A percentile compares a stretch with the other conserved stretches of the same genome.
These are phyloP conservation scores for Halictus ligatus DNA, from an alignment of 2,888 invertebrate species.

Conservation along the genomic window DNA sequence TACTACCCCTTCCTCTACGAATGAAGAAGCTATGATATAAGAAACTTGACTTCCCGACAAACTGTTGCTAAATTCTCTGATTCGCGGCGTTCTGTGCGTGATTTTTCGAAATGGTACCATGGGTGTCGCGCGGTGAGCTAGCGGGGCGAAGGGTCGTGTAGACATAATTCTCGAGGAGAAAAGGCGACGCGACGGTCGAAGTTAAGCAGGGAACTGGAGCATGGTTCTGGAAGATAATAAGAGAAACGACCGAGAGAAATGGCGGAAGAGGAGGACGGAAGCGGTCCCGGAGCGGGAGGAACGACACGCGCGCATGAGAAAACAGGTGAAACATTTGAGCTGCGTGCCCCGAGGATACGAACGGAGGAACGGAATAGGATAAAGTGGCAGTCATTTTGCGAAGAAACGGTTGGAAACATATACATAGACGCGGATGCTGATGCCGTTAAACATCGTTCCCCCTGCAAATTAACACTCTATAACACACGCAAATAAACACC, in stretches of 20 bases:
- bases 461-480: background rate
- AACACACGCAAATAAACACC: background rate
- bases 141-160: conserved; percentile 18
- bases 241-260: conserved; percentile 30
- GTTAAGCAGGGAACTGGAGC: conserved; percentile 39
- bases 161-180: conserved; percentile 30
- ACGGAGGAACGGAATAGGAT: conserved; percentile 4
- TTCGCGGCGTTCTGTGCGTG: background rate
- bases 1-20: too few relatives aligned
- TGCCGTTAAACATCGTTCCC: conserved; percentile 16
- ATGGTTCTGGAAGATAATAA: conserved; percentile 17
- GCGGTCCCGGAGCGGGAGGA: background rate
- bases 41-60: background rate
- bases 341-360: background rate
- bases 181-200: conserved; percentile 22
- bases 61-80: background rate
- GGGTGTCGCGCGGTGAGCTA: background rate
- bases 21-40: too few relatives aligned
- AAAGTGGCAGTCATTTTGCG: conserved; percentile 16
- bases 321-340: conserved; percentile 38
- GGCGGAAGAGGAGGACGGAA: conserved; percentile 3
- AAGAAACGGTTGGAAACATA: conserved; percentile 8
- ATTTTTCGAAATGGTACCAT: background rate
- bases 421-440: background rate
- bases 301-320: conserved; percentile 14